These are phyloP conservation scores for Camponotus floridanus DNA, from an alignment of 1,140 invertebrate genomes.

Conservation along the genomic window DNA sequence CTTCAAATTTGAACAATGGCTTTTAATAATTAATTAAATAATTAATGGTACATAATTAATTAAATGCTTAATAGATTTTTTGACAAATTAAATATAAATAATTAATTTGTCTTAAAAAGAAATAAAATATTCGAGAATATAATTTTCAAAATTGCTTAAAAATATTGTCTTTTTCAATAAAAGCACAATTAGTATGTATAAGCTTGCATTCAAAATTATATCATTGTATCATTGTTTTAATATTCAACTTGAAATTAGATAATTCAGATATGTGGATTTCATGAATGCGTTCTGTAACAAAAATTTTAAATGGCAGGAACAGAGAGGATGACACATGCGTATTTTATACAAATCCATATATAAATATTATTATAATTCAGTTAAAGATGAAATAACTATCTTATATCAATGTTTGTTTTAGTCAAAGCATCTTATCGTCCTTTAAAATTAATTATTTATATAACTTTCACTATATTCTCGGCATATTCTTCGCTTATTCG, in stretches of 20 bases:
- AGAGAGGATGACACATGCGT: neutral
- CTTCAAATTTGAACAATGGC: neutral
- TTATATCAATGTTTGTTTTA: neutral
- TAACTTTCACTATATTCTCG: neutral
- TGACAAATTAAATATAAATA: too few species aligned
- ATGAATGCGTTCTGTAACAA: neutral
- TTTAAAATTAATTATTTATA: neutral
- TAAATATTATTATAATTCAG: neutral
- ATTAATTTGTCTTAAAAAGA: neutral
- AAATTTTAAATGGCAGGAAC: neutral
- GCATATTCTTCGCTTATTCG: conserved; percentile 6
- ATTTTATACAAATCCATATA: neutral
- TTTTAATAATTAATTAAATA: conserved; percentile 15
- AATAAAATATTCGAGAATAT: neutral
- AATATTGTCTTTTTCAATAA: neutral
- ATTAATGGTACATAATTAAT: too few species aligned
- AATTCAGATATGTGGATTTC: neutral
- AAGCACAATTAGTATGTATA: neutral
- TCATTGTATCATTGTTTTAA: too few species aligned
- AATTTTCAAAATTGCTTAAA: neutral
- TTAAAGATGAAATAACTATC: neutral
- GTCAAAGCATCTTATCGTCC: conserved; percentile 24
- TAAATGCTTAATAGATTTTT: too few species aligned
- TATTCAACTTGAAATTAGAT: too few species aligned
- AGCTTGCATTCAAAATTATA: too few species aligned